These are phyloP conservation scores for Patella depressa DNA, from an alignment of 2,888 invertebrate species.

Conservation along the genomic window DNA sequence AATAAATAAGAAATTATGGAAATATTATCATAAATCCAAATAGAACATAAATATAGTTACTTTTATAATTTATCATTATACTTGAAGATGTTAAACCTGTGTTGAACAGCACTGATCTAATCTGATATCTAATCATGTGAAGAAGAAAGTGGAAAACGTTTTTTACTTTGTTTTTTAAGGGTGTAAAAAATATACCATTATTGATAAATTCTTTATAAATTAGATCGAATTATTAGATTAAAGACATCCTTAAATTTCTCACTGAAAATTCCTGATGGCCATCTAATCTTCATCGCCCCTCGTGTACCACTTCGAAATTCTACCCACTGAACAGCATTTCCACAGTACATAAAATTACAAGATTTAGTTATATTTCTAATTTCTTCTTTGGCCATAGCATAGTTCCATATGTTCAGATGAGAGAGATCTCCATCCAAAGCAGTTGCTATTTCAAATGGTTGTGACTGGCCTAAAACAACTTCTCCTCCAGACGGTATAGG, in stretches of 20 bases:
- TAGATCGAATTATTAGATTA: too few species aligned
- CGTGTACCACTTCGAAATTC: conserved; percentile 70
- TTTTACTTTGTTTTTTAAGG: too few species aligned
- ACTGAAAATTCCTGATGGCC: conserved; percentile 68
- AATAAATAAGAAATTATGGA: conserved; percentile 16
- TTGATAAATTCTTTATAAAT: too few species aligned
- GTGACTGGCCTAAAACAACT: conserved; percentile 66
- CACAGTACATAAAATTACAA: conserved; percentile 67
- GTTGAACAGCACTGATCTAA: too few species aligned
- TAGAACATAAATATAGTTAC: too few species aligned
- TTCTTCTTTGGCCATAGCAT: conserved; percentile 48
- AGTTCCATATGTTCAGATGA: conserved; percentile 69
- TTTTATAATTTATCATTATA: too few species aligned
- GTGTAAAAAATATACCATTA: too few species aligned
- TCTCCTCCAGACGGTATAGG: conserved; percentile 62
- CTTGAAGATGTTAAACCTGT: too few species aligned
- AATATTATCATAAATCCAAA: too few species aligned
- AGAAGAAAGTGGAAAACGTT: too few species aligned
- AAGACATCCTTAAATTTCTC: conserved; percentile 21
- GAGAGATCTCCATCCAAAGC: conserved; percentile 67
- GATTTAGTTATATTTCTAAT: conserved; percentile 50
- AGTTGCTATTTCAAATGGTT: conserved; percentile 48
- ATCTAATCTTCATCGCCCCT: conserved; percentile 67
- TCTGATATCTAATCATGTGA: too few species aligned
- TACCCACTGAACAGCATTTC: conserved; percentile 70